Percentiles rank a stretch among this genome's conserved stretches.
Evolutionary conservation across 2,888 invertebrate species (phyloP).

Genomic region (Itoplectis maculator): DNA sequence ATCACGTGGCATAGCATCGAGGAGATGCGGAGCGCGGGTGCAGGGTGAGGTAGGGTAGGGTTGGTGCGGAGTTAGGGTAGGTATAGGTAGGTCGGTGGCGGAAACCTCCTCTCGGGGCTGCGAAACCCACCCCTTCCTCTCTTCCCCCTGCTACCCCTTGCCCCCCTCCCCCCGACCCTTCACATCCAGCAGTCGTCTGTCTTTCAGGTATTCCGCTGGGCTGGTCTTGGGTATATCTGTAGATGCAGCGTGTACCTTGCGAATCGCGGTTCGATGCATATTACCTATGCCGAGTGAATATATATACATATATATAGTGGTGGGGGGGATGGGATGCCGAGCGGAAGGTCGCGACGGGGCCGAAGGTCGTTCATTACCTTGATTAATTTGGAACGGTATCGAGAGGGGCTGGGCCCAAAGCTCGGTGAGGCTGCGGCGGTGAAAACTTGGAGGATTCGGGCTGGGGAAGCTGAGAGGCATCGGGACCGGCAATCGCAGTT

Average conservation of each 20-base stretch:
- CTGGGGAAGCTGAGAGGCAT: not conserved
- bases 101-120: constrained; percentile 31
- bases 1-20: constrained; percentile 7
- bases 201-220: constrained; percentile 47
- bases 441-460: constrained; percentile 36
- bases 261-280: constrained; percentile 60
- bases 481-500: constrained; percentile 9
- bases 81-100: constrained; percentile 12
- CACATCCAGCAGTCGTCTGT: constrained; percentile 54
- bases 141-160: too few relatives aligned
- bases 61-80: not conserved
- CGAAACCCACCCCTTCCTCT: too few relatives aligned
- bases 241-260: constrained; percentile 32
- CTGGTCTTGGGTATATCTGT: constrained; percentile 8
- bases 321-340: constrained; percentile 27
- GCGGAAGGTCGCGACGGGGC: constrained; percentile 9
- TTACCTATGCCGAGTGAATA: constrained; percentile 60
- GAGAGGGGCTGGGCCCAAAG: constrained; percentile 40
- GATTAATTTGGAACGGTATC: constrained; percentile 60
- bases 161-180: constrained; percentile 46
- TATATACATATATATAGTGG: too few relatives aligned
- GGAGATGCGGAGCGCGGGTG: too few relatives aligned
- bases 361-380: constrained; percentile 57
- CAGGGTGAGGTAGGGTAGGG: too few relatives aligned
- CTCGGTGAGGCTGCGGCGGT: constrained; percentile 21